These are phyloP conservation scores for Osmoderma eremita DNA, from an alignment of 2,888 invertebrate genomes.

Conservation along the genomic window DNA sequence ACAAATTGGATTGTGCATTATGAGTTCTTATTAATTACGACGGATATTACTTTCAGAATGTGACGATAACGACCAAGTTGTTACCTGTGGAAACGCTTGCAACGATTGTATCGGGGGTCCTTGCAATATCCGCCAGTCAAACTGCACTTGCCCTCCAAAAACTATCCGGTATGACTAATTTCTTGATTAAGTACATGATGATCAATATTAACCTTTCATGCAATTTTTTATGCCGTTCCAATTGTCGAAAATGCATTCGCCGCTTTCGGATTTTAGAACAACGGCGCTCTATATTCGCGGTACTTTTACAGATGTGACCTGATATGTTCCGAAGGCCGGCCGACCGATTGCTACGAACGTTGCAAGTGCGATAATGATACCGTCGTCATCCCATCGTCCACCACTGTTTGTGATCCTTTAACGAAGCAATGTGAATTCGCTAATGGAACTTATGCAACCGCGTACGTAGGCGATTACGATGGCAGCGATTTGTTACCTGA, in stretches of 20 bases:
- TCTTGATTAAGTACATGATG: not conserved
- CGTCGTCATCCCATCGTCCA: too few species aligned
- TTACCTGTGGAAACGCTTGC: conserved; percentile 75
- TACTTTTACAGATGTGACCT: conserved; percentile 14
- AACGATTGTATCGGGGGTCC: conserved; percentile 70
- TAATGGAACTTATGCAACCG: not conserved
- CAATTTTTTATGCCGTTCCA: not conserved
- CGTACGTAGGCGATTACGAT: not conserved
- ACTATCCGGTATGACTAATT: conserved; percentile 68
- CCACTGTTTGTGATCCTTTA: conserved; percentile 18
- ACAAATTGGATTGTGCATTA: too few species aligned
- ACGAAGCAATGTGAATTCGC: conserved; percentile 7
- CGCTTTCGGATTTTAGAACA: not conserved
- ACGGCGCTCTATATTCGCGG: not conserved
- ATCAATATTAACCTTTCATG: too few species aligned
- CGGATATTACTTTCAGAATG: conserved; percentile 70
- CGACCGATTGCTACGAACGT: conserved; percentile 2
- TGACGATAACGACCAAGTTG: conserved; percentile 77
- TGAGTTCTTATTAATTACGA: too few species aligned
- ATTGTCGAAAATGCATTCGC: too few species aligned
- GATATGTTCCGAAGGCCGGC: conserved; percentile 20
- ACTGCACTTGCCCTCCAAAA: conserved; percentile 74
- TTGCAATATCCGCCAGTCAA: conserved; percentile 73
- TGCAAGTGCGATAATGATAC: conserved; percentile 18
- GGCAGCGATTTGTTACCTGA: not conserved